These are phyloP conservation scores for Microhierax caerulescens DNA, from an alignment of 2,797 vertebrate genomes.

Conservation along the genomic window DNA sequence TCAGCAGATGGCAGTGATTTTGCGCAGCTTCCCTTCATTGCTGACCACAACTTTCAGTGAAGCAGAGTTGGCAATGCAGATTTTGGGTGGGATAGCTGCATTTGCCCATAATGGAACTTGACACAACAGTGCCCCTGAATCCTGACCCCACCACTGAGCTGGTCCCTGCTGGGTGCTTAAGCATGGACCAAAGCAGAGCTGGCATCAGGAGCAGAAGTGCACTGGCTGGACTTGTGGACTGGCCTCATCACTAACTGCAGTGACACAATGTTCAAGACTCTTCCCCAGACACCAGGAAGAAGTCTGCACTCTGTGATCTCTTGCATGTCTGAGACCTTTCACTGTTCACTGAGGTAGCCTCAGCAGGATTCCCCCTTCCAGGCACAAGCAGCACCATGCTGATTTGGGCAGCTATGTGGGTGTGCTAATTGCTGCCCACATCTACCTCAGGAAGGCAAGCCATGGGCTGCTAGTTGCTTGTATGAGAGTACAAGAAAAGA, in stretches of 20 bases:
- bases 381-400: neutral
- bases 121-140: fast-evolving
- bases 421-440: neutral
- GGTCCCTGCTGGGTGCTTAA: neutral
- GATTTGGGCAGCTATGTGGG: neutral
- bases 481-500: neutral
- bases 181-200: neutral
- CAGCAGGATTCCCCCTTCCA: neutral
- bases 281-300: neutral
- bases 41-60: neutral
- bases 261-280: fast-evolving
- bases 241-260: neutral
- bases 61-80: neutral
- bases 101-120: neutral
- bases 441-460: neutral
- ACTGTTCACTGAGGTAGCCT: neutral
- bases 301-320: neutral
- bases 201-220: neutral
- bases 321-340: neutral
- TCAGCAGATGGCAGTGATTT: neutral
- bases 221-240: neutral
- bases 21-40: neutral
- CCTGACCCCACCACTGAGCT: neutral
- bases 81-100: neutral
- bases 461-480: neutral